A percentile compares a stretch with the other conserved stretches of the same genome.
Conservation (phyloP, 2,113 vertebrate genomes). For the Procapra przewalskii region DNA sequence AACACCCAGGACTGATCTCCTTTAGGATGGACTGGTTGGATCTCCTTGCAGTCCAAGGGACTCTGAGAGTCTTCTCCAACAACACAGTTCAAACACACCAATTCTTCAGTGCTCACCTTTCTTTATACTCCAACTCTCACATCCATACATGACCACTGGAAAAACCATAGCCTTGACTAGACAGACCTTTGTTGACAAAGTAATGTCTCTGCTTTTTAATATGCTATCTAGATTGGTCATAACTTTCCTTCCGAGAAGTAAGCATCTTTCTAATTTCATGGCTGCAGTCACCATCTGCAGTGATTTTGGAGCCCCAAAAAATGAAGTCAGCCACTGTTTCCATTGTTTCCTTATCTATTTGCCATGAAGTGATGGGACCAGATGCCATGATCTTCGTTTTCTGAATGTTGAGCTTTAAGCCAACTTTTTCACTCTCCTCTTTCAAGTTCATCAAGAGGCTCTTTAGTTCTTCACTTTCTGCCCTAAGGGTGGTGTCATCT, state of each 20-base stretch:
- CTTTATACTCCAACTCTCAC: neutral
- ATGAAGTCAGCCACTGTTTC: neutral
- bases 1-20: neutral
- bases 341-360: neutral
- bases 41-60: neutral
- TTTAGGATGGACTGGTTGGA: neutral
- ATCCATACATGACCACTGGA: neutral
- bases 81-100: neutral
- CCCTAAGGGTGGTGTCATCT: neutral
- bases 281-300: neutral
- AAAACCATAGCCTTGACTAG: neutral
- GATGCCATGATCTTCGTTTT: neutral
- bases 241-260: neutral
- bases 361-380: neutral
- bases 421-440: neutral
- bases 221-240: neutral
- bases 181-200: rapidly evolving
- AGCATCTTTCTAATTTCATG: neutral
- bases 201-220: neutral
- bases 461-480: neutral
- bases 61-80: neutral
- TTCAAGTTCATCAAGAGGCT: neutral
- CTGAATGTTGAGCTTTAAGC: neutral
- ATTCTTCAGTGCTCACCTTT: rapidly evolving
- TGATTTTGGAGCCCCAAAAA: neutral